phyloP scores from a whole-genome alignment of 2,797 vertebrate genomes.

The Taeniopygia guttata region DNA sequence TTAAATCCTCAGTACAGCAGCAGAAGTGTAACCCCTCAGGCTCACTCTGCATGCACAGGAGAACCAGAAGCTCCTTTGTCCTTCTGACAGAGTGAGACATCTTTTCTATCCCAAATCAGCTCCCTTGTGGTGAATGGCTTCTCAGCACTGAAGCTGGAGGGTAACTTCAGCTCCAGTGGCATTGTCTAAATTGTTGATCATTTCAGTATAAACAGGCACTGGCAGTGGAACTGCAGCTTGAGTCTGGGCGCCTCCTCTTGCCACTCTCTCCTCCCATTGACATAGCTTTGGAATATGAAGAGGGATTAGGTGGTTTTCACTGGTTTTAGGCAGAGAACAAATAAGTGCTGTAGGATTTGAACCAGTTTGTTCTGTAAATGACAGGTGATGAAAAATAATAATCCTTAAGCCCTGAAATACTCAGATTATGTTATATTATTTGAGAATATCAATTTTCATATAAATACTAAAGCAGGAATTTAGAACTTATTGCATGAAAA shows the following conservation, averaged over 20 bases:
- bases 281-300: not conserved
- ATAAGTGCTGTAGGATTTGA: not conserved
- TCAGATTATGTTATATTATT: not conserved
- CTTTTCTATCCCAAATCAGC: not conserved
- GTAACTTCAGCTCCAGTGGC: not conserved
- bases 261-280: not conserved
- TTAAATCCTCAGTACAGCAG: not conserved
- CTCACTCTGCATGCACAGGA: not conserved
- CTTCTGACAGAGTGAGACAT: not conserved
- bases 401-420: not conserved
- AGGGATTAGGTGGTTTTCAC: not conserved
- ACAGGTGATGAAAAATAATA: not conserved
- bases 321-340: not conserved
- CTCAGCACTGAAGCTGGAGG: not conserved
- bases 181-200: not conserved
- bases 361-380: not conserved
- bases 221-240: not conserved
- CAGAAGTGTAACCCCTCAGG: not conserved
- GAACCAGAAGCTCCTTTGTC: not conserved
- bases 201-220: not conserved
- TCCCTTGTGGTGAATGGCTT: not conserved
- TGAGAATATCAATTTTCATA: not conserved
- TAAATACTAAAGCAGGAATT: not conserved
- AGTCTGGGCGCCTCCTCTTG: not conserved
- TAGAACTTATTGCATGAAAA: not conserved